Conservation (phyloP, 2,888 invertebrate genomes). For the Eretmocerus hayati region DNA sequence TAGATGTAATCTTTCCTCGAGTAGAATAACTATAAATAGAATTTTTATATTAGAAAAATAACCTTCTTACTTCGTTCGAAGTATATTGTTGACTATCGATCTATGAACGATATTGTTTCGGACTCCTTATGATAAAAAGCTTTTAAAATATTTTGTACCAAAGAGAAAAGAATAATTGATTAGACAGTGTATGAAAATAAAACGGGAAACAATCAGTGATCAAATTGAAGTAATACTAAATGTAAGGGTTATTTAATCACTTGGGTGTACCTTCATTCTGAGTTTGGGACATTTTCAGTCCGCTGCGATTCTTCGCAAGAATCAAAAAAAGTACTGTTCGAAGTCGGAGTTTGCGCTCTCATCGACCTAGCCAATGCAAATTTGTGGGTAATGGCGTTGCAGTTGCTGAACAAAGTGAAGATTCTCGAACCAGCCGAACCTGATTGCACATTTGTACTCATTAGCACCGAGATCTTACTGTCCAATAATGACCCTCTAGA, state of each 20-base stretch:
- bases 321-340: conserved; percentile 25
- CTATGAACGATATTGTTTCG: too few species aligned
- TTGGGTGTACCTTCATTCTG: not conserved
- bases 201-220: too few species aligned
- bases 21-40: too few species aligned
- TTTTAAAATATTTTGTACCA: too few species aligned
- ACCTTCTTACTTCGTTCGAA: too few species aligned
- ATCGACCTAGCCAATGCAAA: conserved; percentile 29
- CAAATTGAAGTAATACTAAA: too few species aligned
- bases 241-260: not conserved
- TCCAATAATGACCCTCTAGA: conserved; percentile 33
- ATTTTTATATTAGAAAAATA: too few species aligned
- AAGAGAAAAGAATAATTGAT: too few species aligned
- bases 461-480: conserved; percentile 35
- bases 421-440: conserved; percentile 23
- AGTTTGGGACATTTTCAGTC: not conserved
- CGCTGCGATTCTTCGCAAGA: conserved; percentile 6
- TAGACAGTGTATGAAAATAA: too few species aligned
- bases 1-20: too few species aligned
- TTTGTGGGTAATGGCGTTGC: conserved; percentile 32
- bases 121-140: too few species aligned
- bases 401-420: conserved; percentile 27
- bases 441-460: conserved; percentile 27
- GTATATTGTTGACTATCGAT: too few species aligned
- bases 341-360: conserved; percentile 28